Evolutionary conservation across 2,113 vertebrate species (phyloP), one percentile per base, ranked within the genome.

Genomic region (Ailuropoda melanoleuca): DNA sequence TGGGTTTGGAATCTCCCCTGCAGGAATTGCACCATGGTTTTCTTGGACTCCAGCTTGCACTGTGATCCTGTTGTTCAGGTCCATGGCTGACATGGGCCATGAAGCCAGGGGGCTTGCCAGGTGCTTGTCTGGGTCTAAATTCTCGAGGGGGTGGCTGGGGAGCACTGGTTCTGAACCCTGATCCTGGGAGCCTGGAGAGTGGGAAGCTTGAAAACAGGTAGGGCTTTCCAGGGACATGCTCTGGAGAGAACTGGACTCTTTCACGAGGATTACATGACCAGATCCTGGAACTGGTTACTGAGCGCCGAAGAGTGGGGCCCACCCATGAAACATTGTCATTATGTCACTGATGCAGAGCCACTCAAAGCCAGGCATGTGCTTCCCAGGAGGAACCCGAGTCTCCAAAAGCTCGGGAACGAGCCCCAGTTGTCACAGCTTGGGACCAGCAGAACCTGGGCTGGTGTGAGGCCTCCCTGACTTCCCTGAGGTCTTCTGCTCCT

Each of bases 301-400:
- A 50, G 11, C 2, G 23, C 34, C 75, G n/a, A 50, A 70, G 58
- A 50, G 34, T n/a, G n/a, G 60, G 60, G 19, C 14, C 85, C n/a
- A 6, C 43, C 72, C 0, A 1, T 5, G 29, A 34, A 62, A 21
- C 55, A 9, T n/a, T 53, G 21, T 48, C 6, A 26, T 23, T 34
- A 2, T 2, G n/a, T 43, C 13, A n/a, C 19, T 46, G 39, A 50
- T 0, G 26, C 66, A 62, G 39, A 55, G 2, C 31, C 6, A 0
- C n/a, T 17, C 26, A 66, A 48, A 50, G 17, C 29, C 55, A 90
- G 48, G 24, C 17, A 13, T 4, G 2, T 80, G 46, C 26, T 55
- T 37, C 23, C 18, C 39, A 23, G 0, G 8, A 62, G 58, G 50
- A 81, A 43, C 29, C 12, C 0, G 6, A 82, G 74, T 17, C 46